phyloP scores from a whole-genome alignment of 2,888 invertebrate species.

The Zaprionus bogoriensis region DNA sequence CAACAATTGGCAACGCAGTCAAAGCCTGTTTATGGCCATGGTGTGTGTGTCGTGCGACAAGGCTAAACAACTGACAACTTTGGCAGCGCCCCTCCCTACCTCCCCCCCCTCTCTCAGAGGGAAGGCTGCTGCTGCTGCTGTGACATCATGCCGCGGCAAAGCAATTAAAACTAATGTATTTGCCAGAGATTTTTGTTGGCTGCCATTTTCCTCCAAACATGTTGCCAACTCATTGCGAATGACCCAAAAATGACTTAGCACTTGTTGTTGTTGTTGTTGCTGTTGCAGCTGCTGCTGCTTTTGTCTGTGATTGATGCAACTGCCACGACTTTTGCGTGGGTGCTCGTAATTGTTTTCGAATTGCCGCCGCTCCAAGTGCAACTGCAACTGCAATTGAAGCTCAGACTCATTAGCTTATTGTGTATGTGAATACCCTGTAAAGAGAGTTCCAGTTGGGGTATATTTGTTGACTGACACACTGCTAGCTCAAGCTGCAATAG shows the following conservation, averaged over 20 bases:
- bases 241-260: constrained; percentile 64
- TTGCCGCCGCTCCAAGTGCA: too few relatives aligned
- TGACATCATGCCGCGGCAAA: constrained; percentile 61
- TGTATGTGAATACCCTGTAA: background rate
- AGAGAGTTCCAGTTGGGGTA: background rate
- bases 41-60: constrained; percentile 57
- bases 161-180: constrained; percentile 70
- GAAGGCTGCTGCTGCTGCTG: constrained; percentile 14
- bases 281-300: background rate
- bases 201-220: constrained; percentile 45
- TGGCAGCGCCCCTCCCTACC: background rate
- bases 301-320: constrained; percentile 63
- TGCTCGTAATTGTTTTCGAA: constrained; percentile 64
- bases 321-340: constrained; percentile 57
- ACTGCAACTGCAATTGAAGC: constrained; percentile 22
- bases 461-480: background rate
- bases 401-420: background rate
- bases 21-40: constrained; percentile 61
- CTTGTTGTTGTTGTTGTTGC: constrained; percentile 14
- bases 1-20: constrained; percentile 26
- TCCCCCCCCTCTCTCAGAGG: constrained; percentile 4
- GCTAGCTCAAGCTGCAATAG: too few relatives aligned
- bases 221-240: constrained; percentile 58
- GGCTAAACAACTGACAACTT: constrained; percentile 55
- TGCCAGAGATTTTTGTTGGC: constrained; percentile 66